phyloP scores from a whole-genome alignment of 2,888 invertebrate species.

The Temnothorax ravouxi region DNA sequence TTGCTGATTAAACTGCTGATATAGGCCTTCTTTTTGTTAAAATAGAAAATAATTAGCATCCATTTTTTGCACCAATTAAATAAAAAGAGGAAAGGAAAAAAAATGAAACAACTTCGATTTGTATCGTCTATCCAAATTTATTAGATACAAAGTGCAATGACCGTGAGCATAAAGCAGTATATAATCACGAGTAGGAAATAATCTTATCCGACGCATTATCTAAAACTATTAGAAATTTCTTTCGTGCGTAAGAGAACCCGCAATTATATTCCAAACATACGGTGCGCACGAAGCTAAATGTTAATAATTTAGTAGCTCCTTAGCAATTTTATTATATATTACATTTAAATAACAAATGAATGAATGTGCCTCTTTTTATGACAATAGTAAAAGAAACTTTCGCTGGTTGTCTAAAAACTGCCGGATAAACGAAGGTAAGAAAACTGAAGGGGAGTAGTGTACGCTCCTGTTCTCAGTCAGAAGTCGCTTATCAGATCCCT shows the following conservation, averaged over 20 bases:
- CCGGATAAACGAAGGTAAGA: slow-evolving; percentile 6
- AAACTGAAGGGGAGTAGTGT: slow-evolving; percentile 13
- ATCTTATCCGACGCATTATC: neutral
- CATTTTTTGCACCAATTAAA: slow-evolving; percentile 7
- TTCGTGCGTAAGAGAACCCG: neutral
- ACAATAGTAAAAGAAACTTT: slow-evolving; percentile 24
- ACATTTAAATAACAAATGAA: slow-evolving; percentile 8
- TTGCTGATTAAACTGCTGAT: neutral
- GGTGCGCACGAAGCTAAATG: neutral
- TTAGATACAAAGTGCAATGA: slow-evolving; percentile 3
- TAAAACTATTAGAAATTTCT: slow-evolving; percentile 29
- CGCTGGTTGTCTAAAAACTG: slow-evolving; percentile 17
- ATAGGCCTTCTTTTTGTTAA: neutral
- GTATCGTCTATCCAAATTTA: neutral
- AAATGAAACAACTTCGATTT: neutral
- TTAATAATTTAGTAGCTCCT: neutral
- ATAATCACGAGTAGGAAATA: slow-evolving; percentile 20
- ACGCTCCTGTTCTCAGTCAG: slow-evolving; percentile 39
- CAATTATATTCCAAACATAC: neutral
- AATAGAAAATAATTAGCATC: slow-evolving; percentile 1
- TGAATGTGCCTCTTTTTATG: neutral
- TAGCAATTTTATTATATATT: neutral
- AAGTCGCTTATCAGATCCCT: slow-evolving; percentile 6
- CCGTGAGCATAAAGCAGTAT: neutral
- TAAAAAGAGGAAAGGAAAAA: neutral